Evolutionary conservation across 64 coral and sea anemone genomes (phyloP).

Genomic region (Orbicella faveolata): DNA sequence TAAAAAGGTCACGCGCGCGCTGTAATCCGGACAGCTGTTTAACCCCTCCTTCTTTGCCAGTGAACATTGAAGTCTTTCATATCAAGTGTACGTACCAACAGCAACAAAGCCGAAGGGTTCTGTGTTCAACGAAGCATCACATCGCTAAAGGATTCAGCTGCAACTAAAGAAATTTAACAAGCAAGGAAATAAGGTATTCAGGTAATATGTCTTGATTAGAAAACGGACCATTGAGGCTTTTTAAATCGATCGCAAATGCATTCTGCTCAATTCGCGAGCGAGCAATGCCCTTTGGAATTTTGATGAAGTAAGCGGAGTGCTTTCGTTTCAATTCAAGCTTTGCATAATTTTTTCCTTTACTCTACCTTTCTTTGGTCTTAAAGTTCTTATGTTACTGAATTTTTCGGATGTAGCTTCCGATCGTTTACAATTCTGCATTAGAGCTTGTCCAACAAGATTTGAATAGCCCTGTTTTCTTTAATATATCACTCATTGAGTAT

Average conservation of each 20-base stretch:
- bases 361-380: not conserved
- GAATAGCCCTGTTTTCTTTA: not conserved
- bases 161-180: not conserved
- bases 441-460: not conserved
- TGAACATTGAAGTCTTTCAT: not conserved
- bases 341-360: not conserved
- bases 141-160: not conserved
- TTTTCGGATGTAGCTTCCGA: not conserved
- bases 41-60: not conserved
- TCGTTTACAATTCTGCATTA: not conserved
- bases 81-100: not conserved
- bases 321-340: not conserved
- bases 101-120: not conserved
- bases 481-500: not conserved
- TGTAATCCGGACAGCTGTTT: conserved; percentile 1
- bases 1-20: conserved; percentile 9
- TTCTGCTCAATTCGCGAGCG: not conserved
- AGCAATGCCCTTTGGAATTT: not conserved
- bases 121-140: not conserved
- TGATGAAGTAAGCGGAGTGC: not conserved
- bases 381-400: not conserved
- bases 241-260: not conserved
- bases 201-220: not conserved
- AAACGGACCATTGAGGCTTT: not conserved
- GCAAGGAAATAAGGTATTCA: conserved; percentile 12